A percentile compares a stretch with the other conserved stretches of the same genome.
phyloP scores from a whole-genome alignment of 2,113 vertebrate genomes.

The Calyptomena viridis region DNA sequence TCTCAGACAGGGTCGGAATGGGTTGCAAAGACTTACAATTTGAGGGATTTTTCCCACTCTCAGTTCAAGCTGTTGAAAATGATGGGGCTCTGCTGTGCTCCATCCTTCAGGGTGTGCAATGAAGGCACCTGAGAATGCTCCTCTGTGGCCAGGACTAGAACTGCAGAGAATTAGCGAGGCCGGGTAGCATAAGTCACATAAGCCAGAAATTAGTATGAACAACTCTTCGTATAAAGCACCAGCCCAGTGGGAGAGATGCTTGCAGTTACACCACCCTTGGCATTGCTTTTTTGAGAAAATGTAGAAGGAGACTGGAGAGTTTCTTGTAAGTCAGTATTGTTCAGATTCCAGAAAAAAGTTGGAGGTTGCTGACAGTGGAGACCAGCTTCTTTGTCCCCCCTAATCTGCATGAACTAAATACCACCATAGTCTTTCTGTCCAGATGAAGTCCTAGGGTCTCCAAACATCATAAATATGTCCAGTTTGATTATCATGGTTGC shows the following conservation, averaged over 20 bases:
- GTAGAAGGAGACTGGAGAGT: neutral
- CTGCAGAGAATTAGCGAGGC: neutral
- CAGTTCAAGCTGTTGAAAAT: neutral
- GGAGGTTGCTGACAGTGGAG: neutral
- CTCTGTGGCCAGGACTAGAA: neutral
- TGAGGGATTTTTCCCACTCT: fast-evolving
- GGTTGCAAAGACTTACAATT: neutral
- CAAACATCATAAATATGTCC: neutral
- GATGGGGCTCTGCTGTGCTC: fast-evolving
- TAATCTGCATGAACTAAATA: neutral
- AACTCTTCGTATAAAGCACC: neutral
- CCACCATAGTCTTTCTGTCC: neutral
- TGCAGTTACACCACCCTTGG: neutral
- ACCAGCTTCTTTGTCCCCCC: neutral
- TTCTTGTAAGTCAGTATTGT: neutral
- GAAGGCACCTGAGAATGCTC: neutral
- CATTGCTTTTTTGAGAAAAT: neutral
- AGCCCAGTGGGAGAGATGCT: neutral
- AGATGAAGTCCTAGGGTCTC: neutral
- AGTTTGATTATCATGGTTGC: neutral
- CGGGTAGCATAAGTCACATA: neutral
- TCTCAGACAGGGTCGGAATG: neutral
- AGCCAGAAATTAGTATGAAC: neutral
- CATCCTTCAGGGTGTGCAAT: neutral
- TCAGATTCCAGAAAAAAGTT: neutral